Conservation (phyloP, 1,140 invertebrate genomes). For the Drosophila triauraria region DNA sequence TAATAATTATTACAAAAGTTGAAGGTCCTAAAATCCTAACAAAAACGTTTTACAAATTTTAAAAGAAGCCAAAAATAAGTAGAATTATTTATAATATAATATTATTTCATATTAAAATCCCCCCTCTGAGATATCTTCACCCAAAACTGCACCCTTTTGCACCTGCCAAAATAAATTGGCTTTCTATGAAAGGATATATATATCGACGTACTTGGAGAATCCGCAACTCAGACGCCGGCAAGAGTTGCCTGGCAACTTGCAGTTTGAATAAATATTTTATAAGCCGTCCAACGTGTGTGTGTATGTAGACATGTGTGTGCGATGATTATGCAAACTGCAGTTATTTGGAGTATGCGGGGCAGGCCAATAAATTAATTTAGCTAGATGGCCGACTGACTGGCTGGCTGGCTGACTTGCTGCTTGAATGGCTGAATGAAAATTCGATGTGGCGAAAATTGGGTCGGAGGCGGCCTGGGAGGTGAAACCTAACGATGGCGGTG, state of each 20-base stretch:
- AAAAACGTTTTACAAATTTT: background rate
- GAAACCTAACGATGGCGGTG: conserved; percentile 32
- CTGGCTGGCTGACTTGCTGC: conserved; percentile 42
- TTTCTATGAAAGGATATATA: conserved; percentile 21
- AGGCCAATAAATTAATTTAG: conserved; percentile 83
- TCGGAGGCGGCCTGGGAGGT: conserved; percentile 28
- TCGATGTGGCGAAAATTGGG: conserved; percentile 20
- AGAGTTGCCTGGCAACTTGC: conserved; percentile 67
- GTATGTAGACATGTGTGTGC: conserved; percentile 7
- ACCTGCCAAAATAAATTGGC: conserved; percentile 38
- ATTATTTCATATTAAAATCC: background rate
- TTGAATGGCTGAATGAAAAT: conserved; percentile 55
- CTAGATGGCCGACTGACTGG: conserved; percentile 45
- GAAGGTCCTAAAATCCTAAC: background rate
- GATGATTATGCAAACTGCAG: conserved; percentile 82
- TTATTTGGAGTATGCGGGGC: conserved; percentile 71
- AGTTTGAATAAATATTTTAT: conserved; percentile 81
- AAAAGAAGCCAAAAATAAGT: background rate
- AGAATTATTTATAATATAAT: background rate
- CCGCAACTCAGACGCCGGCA: conserved; percentile 32
- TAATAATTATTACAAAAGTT: background rate
- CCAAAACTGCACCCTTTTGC: background rate
- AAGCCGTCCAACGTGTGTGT: conserved; percentile 45
- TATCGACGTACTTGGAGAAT: conserved; percentile 2
- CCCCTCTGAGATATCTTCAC: too few relatives aligned